Percentiles rank a stretch among this genome's conserved stretches.
phyloP scores from a whole-genome alignment of 2,113 vertebrate species.

The Urocynchramus pylzowi region DNA sequence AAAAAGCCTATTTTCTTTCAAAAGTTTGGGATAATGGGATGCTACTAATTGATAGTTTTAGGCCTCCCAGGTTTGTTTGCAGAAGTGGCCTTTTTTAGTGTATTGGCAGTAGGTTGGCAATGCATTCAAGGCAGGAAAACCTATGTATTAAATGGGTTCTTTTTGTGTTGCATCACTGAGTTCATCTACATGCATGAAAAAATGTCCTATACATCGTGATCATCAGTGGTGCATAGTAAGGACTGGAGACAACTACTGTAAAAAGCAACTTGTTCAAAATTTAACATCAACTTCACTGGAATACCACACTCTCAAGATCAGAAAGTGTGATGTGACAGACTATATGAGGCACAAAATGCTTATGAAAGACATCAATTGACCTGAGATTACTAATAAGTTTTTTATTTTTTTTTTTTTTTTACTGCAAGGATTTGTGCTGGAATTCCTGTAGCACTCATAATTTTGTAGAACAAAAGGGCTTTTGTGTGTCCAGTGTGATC shows the following conservation, averaged over 20 bases:
- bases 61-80: background rate
- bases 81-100: background rate
- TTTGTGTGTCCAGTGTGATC: background rate
- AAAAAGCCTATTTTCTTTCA: conserved; percentile 22
- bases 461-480: background rate
- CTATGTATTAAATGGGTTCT: background rate
- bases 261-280: background rate
- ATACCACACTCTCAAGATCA: background rate
- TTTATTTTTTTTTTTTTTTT: background rate
- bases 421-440: background rate
- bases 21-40: conserved; percentile 17
- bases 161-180: background rate
- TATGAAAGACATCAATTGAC: background rate
- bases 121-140: background rate
- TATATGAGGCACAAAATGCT: background rate
- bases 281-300: background rate
- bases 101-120: background rate
- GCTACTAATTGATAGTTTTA: conserved; percentile 14
- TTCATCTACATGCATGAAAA: background rate
- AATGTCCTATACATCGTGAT: background rate
- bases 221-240: background rate
- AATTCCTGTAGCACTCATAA: background rate
- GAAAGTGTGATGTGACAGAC: background rate
- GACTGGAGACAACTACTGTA: background rate
- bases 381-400: background rate